Percentiles rank a stretch among this genome's conserved stretches.
phyloP scores from a whole-genome alignment of 2,888 invertebrate species.

The Calameuta filiformis region DNA sequence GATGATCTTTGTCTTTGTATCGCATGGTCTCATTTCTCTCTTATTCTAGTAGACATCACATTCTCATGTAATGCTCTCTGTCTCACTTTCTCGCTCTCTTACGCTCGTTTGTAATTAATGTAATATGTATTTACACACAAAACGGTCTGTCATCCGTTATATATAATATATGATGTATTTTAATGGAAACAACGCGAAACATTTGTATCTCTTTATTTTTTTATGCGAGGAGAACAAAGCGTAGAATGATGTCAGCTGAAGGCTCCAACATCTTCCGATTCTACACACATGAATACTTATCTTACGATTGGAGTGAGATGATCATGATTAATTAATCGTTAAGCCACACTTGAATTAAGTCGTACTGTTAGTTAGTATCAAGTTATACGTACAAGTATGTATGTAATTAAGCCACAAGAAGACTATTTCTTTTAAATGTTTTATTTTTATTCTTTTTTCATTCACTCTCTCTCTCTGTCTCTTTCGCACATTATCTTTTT shows the following conservation, averaged over 20 bases:
- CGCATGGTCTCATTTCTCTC: background rate
- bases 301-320: background rate
- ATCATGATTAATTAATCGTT: background rate
- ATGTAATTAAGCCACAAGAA: background rate
- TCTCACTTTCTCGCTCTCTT: background rate
- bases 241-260: background rate
- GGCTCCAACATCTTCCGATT: background rate
- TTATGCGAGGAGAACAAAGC: background rate
- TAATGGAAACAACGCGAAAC: background rate
- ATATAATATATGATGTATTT: background rate
- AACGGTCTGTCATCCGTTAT: background rate
- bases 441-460: background rate
- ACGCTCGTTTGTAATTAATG: background rate
- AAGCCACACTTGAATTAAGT: background rate
- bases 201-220: background rate
- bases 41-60: background rate
- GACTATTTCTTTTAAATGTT: constrained; percentile 10
- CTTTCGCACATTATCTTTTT: background rate
- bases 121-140: background rate
- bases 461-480: background rate
- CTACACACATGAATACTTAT: background rate
- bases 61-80: background rate
- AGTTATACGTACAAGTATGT: background rate
- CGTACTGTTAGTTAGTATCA: background rate
- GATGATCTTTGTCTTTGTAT: background rate